Base-by-base conservation (phyloP, 2,797 vertebrate genomes). In the Psittacula derbiana region DNA sequence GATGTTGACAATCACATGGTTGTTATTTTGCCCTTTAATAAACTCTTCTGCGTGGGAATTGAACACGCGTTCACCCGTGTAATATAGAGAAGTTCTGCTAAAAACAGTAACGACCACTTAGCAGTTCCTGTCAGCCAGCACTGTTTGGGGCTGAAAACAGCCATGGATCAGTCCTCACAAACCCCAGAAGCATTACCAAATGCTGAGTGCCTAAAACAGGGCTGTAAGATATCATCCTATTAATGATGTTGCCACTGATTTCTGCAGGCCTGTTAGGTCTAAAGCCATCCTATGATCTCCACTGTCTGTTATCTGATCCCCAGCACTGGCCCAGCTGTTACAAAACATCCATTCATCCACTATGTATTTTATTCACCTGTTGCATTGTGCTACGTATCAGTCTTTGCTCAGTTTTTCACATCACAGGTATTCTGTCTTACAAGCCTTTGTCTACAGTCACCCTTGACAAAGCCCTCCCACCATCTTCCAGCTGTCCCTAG, bases 11-110 rank as follows among this genome's bases (percentile, higher is more conserved):
- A 72, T 90, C 78, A 87, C 55, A 23, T 3, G 4, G 50, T 72
- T 92, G 70, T 90, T 91, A 52, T 76, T 93, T 80, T 94, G 76
- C 36, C 76, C 61, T 92, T 52, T 50, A 92, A 58, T 80, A 86
- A 85, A 78, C 46, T 44, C 70, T 62, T 44, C 47, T 76, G 64
- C 41, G 19, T 28, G 40, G 60, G 17, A 53, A 86, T 27, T 8
- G 30, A 76, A 66, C 14, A 36, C 21, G 33, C 23, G 8, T 61
- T 71, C 0, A 0, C 55, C 58, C 65, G 11, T 55, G 13, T 11
- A 49, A 53, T 4, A 43, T 2, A 30, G 23, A 73, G 55, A 76
- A 88, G 36, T 49, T 65, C 53, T 84, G 62, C 76, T 86, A 65
- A 81, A 88, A 87, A 4, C n/a, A 61, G 2, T n/a, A 88, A 20